phyloP scores from a whole-genome alignment of 30 jellyfish, hydroid and myxozoan genomes.

The Sanderia malayensis region DNA sequence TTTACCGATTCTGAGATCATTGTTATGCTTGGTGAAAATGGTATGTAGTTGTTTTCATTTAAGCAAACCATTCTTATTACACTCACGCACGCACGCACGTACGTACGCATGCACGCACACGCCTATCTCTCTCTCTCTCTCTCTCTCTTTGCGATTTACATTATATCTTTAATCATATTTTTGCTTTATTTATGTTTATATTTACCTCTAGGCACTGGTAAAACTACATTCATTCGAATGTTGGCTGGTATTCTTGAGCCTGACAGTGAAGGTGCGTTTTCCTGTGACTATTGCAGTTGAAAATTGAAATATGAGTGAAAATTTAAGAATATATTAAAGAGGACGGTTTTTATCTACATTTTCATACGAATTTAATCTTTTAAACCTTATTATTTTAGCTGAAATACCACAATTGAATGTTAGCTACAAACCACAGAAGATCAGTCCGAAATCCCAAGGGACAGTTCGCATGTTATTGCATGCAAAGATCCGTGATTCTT shows the following conservation, averaged over 20 bases:
- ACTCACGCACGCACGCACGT: no score
- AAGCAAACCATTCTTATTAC: neutral
- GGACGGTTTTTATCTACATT: no score
- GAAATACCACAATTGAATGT: constrained; percentile 82
- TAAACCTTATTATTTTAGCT: constrained; percentile 10
- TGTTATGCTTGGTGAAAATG: constrained; percentile 98
- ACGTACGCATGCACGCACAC: no score
- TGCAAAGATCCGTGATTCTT: constrained; percentile 89
- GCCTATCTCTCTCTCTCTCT: no score
- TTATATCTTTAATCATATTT: no score
- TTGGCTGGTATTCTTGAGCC: constrained; percentile 93
- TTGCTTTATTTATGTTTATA: neutral
- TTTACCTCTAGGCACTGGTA: constrained; percentile 80
- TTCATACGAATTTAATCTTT: no score
- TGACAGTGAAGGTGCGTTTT: constrained; percentile 69
- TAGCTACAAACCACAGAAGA: constrained; percentile 98
- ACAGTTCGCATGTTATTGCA: constrained; percentile 93
- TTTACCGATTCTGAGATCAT: constrained; percentile 95
- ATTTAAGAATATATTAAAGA: no score
- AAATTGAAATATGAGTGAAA: no score
- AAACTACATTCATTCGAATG: constrained; percentile 98
- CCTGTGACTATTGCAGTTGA: no score
- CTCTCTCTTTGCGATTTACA: no score
- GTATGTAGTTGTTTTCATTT: neutral
- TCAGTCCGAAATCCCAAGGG: constrained; percentile 96